A percentile compares a stretch with the other conserved stretches of the same genome.
Evolutionary conservation across 2,113 vertebrate species (phyloP).

Genomic region (Nematolebias whitei): DNA sequence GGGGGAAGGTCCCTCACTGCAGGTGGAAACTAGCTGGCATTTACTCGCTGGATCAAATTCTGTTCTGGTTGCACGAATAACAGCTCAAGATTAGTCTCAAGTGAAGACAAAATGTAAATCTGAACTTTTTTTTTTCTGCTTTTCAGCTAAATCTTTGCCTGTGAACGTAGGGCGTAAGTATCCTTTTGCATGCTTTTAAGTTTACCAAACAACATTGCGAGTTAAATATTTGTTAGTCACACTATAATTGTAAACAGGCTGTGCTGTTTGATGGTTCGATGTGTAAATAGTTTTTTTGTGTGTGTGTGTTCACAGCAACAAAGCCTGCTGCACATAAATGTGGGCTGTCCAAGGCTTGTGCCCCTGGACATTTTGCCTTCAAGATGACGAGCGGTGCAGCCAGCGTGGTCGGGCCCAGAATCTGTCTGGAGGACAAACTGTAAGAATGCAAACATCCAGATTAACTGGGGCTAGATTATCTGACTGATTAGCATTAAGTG

Average conservation of each 20-base stretch:
- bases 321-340: slow-evolving; percentile 86
- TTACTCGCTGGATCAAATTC: too few species aligned
- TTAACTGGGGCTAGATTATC: too few species aligned
- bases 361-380: slow-evolving; percentile 90
- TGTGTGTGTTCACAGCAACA: slow-evolving; percentile 75
- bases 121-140: too few species aligned
- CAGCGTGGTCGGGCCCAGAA: slow-evolving; percentile 93
- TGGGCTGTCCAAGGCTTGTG: slow-evolving; percentile 89
- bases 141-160: slow-evolving; percentile 80
- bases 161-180: slow-evolving; percentile 84
- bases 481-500: too few species aligned
- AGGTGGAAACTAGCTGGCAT: too few species aligned
- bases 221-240: too few species aligned
- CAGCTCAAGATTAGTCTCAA: too few species aligned
- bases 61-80: too few species aligned
- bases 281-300: background rate
- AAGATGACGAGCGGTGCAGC: slow-evolving; percentile 97
- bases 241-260: too few species aligned
- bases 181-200: background rate
- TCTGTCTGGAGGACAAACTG: slow-evolving; percentile 94
- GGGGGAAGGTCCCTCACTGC: too few species aligned
- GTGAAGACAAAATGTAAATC: too few species aligned
- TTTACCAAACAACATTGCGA: too few species aligned
- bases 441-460: slow-evolving; percentile 66
- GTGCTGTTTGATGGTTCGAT: background rate